Evolutionary conservation across 2,888 invertebrate genomes (phyloP), one percentile per base, ranked within the genome.

Genomic region (Kryphioiulus occultus): DNA sequence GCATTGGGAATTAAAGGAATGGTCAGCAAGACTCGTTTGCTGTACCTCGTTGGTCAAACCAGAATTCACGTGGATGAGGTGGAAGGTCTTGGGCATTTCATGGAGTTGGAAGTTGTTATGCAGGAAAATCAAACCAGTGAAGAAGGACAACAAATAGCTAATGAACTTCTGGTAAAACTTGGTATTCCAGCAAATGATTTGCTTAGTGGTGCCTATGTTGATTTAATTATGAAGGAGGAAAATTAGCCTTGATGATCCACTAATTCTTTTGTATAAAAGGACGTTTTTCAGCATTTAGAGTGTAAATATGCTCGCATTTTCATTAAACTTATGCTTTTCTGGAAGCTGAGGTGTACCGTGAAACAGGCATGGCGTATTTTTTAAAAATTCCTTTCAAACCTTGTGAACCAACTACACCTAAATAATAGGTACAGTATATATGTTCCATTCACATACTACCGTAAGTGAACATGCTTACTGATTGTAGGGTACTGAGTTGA

Each of bases 41-140:
- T 99, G 7, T 97, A 95, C 91, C 93, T 98, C 92, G 94, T 96
- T 3, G 96, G 94, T 0, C 96, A 96, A 91, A 97, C 97, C 0
- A 93, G 98, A 89, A 94, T 99, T 39, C 99, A 99, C 91, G 93
- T 98, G 89, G 99, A 99, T 92, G 92, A 94, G 87, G 98, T 99
- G 0, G 93, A 95, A 90, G 94, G 93, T 15, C 93, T 98, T 0
- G 98, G 97, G 1, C 91, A 95, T 91, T 97, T 95, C 91, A 94
- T 97, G 94, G 97, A 98, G 92, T 92, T 98, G 84, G 97, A 98
- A 93, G 95, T 95, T 35, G 93, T 94, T 26, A 92, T 97, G 82
- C 91, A 92, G 0, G 94, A 95, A 0, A 94, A 95, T 87, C 95
- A 96, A 91, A 93, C 94, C 7, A 88, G 93, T 0, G 94, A 95